phyloP scores from a whole-genome alignment of 2,113 vertebrate species.

The Lophochroa leadbeateri region DNA sequence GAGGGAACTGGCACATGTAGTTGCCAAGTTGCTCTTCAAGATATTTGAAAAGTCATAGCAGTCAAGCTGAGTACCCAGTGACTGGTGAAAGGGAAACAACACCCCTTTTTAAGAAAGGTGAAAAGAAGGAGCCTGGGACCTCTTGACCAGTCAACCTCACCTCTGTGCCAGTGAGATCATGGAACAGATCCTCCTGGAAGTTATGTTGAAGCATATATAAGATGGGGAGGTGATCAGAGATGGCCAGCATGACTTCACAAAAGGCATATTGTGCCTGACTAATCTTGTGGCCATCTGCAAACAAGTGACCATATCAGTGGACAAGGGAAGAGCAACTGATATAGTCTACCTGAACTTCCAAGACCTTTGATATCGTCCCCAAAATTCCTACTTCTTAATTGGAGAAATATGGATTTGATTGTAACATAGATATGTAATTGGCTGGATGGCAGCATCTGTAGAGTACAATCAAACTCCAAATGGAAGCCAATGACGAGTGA shows the following conservation, averaged over 20 bases:
- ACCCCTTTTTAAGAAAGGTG: background rate
- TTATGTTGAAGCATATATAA: background rate
- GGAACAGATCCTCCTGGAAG: background rate
- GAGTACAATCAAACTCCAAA: background rate
- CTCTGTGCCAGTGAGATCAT: background rate
- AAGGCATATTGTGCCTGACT: background rate
- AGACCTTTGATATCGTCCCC: background rate
- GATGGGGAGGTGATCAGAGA: background rate
- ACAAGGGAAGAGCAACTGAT: background rate
- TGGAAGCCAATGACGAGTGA: background rate
- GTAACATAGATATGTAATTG: background rate
- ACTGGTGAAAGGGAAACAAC: background rate
- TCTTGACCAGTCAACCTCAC: rapidly evolving
- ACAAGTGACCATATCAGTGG: background rate
- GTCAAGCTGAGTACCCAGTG: background rate
- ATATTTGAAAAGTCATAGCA: background rate
- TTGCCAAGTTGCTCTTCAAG: background rate
- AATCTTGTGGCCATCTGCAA: background rate
- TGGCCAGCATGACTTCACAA: background rate
- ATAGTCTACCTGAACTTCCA: background rate
- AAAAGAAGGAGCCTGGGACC: background rate
- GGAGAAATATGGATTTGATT: background rate
- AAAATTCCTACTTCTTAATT: background rate
- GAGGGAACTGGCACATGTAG: background rate
- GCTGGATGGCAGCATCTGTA: background rate